phyloP scores from a whole-genome alignment of 1,140 invertebrate species.

The Drosophila nasuta region DNA sequence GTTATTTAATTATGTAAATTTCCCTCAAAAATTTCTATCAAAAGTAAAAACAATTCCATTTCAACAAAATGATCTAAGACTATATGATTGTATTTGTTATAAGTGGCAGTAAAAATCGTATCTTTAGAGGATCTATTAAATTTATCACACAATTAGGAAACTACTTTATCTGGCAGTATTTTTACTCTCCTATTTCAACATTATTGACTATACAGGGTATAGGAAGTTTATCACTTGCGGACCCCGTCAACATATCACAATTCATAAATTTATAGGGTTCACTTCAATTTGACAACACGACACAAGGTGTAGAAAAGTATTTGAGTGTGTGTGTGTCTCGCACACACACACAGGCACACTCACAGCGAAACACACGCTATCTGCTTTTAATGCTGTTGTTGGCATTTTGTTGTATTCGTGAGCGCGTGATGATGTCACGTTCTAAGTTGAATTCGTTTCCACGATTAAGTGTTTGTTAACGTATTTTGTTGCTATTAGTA shows the following conservation, averaged over 20 bases:
- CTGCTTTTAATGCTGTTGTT: constrained; percentile 41
- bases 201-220: constrained; percentile 18
- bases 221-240: constrained; percentile 15
- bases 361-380: constrained; percentile 59
- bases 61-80: too few relatives aligned
- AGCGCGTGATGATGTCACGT: constrained; percentile 83
- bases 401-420: constrained; percentile 34
- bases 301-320: constrained; percentile 14
- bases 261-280: constrained; percentile 53
- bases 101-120: too few relatives aligned
- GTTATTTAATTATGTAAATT: too few relatives aligned
- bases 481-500: constrained; percentile 40
- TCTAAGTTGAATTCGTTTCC: constrained; percentile 79
- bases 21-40: too few relatives aligned
- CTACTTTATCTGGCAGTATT: too few relatives aligned
- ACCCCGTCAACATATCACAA: constrained; percentile 36
- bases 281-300: constrained; percentile 50
- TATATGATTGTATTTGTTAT: too few relatives aligned
- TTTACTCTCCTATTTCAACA: background rate
- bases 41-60: too few relatives aligned
- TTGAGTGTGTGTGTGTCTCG: constrained; percentile 7
- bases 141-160: too few relatives aligned
- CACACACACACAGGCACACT: constrained; percentile 40
- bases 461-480: constrained; percentile 79
- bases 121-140: too few relatives aligned